Conservation (phyloP, 2,888 invertebrate genomes). For the Drosophila planitibia region DNA sequence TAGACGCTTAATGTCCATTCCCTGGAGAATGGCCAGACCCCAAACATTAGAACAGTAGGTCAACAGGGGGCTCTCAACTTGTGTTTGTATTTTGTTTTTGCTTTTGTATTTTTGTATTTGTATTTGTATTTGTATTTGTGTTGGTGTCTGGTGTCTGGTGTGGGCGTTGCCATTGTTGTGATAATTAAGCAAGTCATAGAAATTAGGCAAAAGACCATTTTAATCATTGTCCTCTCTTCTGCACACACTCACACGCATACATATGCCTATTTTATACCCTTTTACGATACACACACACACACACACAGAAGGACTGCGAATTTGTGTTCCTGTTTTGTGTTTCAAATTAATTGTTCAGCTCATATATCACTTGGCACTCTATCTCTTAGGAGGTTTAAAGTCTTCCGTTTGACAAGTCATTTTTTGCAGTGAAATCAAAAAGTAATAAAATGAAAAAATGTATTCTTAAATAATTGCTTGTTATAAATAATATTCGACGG, state of each 20-base stretch:
- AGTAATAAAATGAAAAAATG: not conserved
- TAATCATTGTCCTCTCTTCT: constrained; percentile 77
- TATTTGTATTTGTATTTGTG: not conserved
- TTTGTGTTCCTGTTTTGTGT: constrained; percentile 6
- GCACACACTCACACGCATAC: constrained; percentile 28
- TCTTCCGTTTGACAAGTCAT: not conserved
- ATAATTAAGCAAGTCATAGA: constrained; percentile 82
- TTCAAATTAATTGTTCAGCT: constrained; percentile 20
- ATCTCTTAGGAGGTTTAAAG: not conserved
- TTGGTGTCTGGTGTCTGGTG: constrained; percentile 30
- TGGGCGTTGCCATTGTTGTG: constrained; percentile 58
- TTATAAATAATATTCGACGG: not conserved
- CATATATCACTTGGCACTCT: not conserved
- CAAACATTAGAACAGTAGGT: constrained; percentile 25
- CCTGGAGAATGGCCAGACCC: constrained; percentile 25
- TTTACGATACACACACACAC: constrained; percentile 53
- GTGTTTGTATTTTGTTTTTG: constrained; percentile 1
- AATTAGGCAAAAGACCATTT: constrained; percentile 81
- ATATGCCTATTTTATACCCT: constrained; percentile 54
- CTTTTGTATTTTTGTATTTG: constrained; percentile 4
- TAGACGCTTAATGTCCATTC: constrained; percentile 73
- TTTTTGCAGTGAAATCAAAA: not conserved
- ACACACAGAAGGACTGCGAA: constrained; percentile 9
- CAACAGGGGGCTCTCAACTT: constrained; percentile 38
- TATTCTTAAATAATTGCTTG: too few species aligned